Conservation (phyloP, 2,113 vertebrate genomes). For the Falco punctatus region DNA sequence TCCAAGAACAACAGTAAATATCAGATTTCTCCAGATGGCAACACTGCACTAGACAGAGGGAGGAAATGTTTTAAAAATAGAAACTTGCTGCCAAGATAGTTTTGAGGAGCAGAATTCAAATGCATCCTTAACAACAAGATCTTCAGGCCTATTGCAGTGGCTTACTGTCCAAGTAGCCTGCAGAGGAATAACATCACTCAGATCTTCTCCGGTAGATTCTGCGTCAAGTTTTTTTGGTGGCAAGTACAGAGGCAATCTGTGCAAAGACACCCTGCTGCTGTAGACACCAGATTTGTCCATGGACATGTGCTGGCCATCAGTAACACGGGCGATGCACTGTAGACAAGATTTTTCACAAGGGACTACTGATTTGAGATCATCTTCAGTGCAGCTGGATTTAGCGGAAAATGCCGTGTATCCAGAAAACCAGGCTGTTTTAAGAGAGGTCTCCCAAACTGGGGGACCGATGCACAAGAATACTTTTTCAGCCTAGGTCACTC, state of each 20-base stretch:
- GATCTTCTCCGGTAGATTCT: background rate
- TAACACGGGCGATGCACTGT: rapidly evolving
- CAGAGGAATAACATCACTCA: background rate
- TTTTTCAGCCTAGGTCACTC: background rate
- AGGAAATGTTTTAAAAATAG: background rate
- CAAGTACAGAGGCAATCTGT: background rate
- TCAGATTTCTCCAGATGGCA: slow-evolving; percentile 45
- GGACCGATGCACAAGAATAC: rapidly evolving
- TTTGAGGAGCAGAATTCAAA: slow-evolving; percentile 9
- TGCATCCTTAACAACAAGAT: background rate
- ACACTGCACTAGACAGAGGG: background rate
- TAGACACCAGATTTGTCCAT: background rate
- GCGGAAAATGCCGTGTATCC: background rate
- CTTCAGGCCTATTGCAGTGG: background rate
- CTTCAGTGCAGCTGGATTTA: background rate
- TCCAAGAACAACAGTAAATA: slow-evolving; percentile 46
- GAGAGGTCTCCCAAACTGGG: background rate
- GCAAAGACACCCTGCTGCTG: background rate
- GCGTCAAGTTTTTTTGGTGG: background rate
- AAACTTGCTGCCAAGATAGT: background rate
- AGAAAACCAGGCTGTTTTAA: background rate
- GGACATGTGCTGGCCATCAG: rapidly evolving
- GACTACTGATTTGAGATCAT: background rate
- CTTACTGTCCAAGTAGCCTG: background rate
- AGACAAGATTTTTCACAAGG: background rate